Percentiles rank a stretch among this genome's conserved stretches.
These are phyloP conservation scores for Cynaeus angustus DNA, from an alignment of 2,888 invertebrate species.

Conservation along the genomic window DNA sequence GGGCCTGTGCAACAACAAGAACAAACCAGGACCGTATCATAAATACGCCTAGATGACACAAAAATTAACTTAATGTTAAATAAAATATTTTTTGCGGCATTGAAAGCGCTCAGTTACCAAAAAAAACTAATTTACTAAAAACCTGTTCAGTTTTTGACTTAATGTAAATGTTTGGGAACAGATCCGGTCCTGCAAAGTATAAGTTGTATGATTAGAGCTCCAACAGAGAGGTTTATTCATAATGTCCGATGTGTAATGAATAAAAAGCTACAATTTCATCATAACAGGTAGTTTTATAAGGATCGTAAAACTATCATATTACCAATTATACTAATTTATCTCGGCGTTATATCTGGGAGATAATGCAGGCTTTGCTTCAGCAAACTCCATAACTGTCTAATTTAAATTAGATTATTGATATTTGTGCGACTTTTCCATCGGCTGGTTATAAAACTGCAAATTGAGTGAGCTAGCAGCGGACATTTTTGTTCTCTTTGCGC, in stretches of 20 bases:
- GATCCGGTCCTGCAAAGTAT: conserved; percentile 8
- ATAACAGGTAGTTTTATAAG: conserved; percentile 47
- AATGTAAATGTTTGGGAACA: background rate
- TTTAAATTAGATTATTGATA: conserved; percentile 26
- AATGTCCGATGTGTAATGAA: conserved; percentile 46
- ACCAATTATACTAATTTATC: conserved; percentile 41
- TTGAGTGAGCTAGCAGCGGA: too few species aligned
- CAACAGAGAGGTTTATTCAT: conserved; percentile 44
- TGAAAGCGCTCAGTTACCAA: background rate
- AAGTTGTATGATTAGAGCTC: conserved; percentile 45
- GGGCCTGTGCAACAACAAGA: conserved; percentile 57
- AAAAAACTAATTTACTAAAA: conserved; percentile 4
- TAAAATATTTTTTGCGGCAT: background rate
- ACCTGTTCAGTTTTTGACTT: background rate
- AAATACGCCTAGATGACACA: conserved; percentile 11
- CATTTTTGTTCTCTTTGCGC: too few species aligned
- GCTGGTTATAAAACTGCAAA: too few species aligned
- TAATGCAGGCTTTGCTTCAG: conserved; percentile 12
- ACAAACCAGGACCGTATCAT: conserved; percentile 44
- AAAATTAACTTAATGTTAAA: background rate
- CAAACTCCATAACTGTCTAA: conserved; percentile 2
- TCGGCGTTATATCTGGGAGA: conserved; percentile 7
- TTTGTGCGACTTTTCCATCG: background rate
- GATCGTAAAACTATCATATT: conserved; percentile 38
- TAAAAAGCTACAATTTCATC: conserved; percentile 47